phyloP scores from a whole-genome alignment of 1,140 invertebrate genomes.

The Apolygus lucorum region DNA sequence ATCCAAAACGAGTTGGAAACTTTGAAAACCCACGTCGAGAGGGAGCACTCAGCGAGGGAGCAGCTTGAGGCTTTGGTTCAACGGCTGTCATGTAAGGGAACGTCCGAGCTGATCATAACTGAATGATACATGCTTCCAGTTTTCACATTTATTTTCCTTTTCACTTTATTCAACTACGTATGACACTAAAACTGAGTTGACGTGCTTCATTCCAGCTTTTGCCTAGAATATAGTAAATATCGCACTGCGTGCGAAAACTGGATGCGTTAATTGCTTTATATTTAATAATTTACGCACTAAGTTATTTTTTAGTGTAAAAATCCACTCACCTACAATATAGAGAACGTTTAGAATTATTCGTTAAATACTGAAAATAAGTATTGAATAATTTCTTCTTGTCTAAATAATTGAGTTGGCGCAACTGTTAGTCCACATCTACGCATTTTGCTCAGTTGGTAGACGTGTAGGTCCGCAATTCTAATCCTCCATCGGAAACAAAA shows the following conservation, averaged over 20 bases:
- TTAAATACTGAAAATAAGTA: no score
- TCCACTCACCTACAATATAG: no score
- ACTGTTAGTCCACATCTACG: no score
- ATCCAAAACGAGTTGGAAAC: slow-evolving; percentile 45
- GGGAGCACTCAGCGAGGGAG: slow-evolving; percentile 43
- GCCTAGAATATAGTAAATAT: not conserved
- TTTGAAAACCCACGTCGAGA: slow-evolving; percentile 43
- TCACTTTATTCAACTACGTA: not conserved
- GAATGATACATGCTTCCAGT: slow-evolving; percentile 3
- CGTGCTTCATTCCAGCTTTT: not conserved
- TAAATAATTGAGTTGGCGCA: no score
- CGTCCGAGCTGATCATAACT: slow-evolving; percentile 3
- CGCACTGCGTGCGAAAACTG: not conserved
- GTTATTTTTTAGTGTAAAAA: no score
- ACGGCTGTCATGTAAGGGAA: not conserved
- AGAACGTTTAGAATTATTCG: no score
- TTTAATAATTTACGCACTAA: no score
- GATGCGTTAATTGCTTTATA: no score
- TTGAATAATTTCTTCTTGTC: no score
- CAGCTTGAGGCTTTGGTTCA: slow-evolving; percentile 37
- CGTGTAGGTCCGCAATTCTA: no score
- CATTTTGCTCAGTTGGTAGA: no score
- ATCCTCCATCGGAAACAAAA: no score
- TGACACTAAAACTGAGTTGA: not conserved
- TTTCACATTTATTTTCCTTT: slow-evolving; percentile 15